Percentiles rank a stretch among this genome's conserved stretches.
phyloP scores from a whole-genome alignment of 2,797 vertebrate genomes.

The Anas bahamensis region DNA sequence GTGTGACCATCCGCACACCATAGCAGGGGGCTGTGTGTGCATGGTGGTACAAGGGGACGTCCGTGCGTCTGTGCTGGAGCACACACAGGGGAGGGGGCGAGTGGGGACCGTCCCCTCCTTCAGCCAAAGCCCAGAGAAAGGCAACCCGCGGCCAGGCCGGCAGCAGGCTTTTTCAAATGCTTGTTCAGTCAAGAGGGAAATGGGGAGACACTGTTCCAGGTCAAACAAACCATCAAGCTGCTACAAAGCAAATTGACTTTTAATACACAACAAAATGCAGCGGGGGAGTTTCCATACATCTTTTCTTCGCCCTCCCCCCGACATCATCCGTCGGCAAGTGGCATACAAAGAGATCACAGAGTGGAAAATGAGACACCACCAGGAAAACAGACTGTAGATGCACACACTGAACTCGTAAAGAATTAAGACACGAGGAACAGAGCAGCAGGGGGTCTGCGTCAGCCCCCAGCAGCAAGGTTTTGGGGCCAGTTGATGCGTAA shows the following conservation, averaged over 20 bases:
- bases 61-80: too few species aligned
- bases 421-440: neutral
- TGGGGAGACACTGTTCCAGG: neutral
- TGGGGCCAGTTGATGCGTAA: neutral
- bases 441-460: too few species aligned
- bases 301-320: neutral
- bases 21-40: too few species aligned
- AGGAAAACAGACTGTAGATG: neutral
- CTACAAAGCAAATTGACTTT: neutral
- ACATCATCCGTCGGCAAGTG: neutral
- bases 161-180: neutral
- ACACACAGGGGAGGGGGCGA: too few species aligned
- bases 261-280: neutral
- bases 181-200: neutral
- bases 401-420: neutral
- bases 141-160: fast-evolving
- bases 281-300: neutral
- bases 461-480: neutral
- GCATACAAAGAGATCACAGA: slow-evolving; percentile 16
- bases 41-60: too few species aligned
- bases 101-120: neutral
- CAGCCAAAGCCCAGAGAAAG: neutral
- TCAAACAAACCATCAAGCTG: neutral
- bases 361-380: neutral
- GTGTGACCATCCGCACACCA: too few species aligned